A percentile compares a stretch with the other conserved stretches of the same genome.
These are phyloP conservation scores for Acanthosepion pharaonis DNA, from an alignment of 2,888 invertebrate species.

Conservation along the genomic window DNA sequence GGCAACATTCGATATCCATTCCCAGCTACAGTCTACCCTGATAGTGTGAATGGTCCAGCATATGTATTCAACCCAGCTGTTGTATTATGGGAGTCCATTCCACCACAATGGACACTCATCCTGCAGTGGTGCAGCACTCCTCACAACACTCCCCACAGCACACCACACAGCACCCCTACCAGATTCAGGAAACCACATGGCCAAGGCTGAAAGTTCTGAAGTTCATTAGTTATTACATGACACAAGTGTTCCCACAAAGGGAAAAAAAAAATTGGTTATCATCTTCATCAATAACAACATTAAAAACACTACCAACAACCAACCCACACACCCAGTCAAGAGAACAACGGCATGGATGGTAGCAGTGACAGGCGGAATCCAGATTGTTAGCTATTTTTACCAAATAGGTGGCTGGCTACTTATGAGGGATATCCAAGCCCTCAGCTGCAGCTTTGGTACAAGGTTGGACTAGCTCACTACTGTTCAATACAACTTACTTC, in stretches of 20 bases:
- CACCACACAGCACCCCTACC: slow-evolving; percentile 67
- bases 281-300: not conserved
- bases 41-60: slow-evolving; percentile 68
- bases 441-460: not conserved
- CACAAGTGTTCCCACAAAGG: not conserved
- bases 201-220: slow-evolving; percentile 65
- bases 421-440: not conserved
- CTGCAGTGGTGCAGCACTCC: slow-evolving; percentile 57
- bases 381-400: slow-evolving; percentile 45
- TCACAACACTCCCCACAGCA: slow-evolving; percentile 63
- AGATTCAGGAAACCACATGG: slow-evolving; percentile 66
- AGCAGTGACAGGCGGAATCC: slow-evolving; percentile 40
- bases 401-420: not conserved
- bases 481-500: not conserved
- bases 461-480: not conserved
- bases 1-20: slow-evolving; percentile 60
- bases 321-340: not conserved
- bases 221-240: slow-evolving; percentile 52
- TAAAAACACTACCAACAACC: not conserved
- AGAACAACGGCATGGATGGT: not conserved
- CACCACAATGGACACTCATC: slow-evolving; percentile 68
- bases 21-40: slow-evolving; percentile 61
- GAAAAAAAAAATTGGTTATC: not conserved
- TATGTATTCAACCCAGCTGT: slow-evolving; percentile 65
- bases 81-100: slow-evolving; percentile 67